Conservation (phyloP, 2,113 vertebrate species). For the Myotis lucifugus region DNA sequence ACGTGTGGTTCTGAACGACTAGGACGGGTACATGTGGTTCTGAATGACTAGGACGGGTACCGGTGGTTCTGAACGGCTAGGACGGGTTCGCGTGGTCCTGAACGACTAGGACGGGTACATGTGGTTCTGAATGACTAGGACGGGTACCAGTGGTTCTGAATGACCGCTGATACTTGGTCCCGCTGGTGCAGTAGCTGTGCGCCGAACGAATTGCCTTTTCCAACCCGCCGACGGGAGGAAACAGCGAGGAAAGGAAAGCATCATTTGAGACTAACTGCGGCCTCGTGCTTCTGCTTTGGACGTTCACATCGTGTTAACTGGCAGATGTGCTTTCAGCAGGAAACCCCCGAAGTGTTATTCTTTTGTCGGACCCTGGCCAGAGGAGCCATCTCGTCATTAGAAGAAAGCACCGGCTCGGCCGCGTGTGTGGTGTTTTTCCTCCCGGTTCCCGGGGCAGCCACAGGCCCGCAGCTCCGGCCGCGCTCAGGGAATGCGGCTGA, state of each 20-base stretch:
- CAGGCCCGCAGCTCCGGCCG: too few species aligned
- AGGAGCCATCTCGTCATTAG: neutral
- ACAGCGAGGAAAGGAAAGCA: neutral
- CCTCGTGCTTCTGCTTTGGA: neutral
- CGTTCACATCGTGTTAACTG: neutral
- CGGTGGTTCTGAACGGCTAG: too few species aligned
- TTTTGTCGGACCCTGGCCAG: neutral
- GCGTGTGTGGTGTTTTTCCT: neutral
- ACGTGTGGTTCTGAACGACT: too few species aligned
- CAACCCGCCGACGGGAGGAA: neutral
- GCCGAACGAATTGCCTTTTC: neutral
- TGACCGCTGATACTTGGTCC: neutral
- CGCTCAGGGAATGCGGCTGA: neutral
- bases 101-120: neutral
- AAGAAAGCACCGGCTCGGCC: neutral
- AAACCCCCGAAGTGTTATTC: neutral
- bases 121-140: too few species aligned
- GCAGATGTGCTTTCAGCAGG: neutral
- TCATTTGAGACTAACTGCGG: neutral
- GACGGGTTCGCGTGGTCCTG: too few species aligned
- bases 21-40: too few species aligned
- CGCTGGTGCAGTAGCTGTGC: rapidly evolving
- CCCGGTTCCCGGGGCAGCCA: neutral
- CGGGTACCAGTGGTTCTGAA: neutral
- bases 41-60: neutral